phyloP scores from a whole-genome alignment of 1,140 invertebrate species.

The Eupristina koningsbergeri region DNA sequence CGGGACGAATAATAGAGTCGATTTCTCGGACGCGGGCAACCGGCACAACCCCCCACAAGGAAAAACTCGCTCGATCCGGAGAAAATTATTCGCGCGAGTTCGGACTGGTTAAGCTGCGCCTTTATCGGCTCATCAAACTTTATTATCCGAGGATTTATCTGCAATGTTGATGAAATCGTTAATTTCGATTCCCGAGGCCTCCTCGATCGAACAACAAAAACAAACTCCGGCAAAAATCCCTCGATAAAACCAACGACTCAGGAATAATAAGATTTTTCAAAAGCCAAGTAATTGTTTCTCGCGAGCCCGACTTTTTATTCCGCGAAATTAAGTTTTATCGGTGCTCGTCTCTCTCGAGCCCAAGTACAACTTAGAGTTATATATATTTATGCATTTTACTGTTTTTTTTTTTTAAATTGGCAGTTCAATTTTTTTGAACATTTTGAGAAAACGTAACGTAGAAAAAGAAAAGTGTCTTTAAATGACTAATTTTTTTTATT shows the following conservation, averaged over 20 bases:
- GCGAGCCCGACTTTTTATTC: neutral
- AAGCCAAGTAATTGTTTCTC: neutral
- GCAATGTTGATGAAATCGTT: constrained; percentile 11
- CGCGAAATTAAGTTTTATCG: neutral
- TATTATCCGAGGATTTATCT: neutral
- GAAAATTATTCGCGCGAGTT: neutral
- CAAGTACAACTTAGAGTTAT: too few relatives aligned
- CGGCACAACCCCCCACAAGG: neutral
- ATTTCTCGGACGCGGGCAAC: constrained; percentile 1
- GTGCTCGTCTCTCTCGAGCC: too few relatives aligned
- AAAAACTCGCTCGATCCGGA: neutral
- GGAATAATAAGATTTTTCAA: neutral
- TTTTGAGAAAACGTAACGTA: too few relatives aligned
- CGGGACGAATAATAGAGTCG: neutral
- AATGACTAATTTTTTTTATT: too few relatives aligned
- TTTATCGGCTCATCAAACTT: neutral
- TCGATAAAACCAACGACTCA: neutral
- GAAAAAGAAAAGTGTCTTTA: too few relatives aligned
- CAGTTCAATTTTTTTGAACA: too few relatives aligned
- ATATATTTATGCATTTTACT: too few relatives aligned
- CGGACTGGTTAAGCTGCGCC: neutral
- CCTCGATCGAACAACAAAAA: neutral
- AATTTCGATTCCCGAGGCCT: neutral
- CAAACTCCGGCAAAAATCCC: neutral
- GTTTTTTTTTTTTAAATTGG: too few relatives aligned